phyloP scores from a whole-genome alignment of 2,797 vertebrate species.

The Mormyrops attenuatus region DNA sequence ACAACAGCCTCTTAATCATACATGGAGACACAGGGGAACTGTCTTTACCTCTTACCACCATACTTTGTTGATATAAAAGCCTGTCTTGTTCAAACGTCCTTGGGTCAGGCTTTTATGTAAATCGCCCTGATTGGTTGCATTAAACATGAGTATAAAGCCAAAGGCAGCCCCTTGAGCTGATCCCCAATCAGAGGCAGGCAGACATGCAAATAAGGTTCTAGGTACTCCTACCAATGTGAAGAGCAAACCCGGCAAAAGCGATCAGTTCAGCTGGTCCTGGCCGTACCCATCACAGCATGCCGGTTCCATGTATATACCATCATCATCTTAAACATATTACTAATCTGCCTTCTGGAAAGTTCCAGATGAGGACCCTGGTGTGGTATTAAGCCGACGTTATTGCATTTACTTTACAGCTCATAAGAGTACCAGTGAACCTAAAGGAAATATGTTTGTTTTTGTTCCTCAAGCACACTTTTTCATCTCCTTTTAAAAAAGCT shows the following conservation, averaged over 20 bases:
- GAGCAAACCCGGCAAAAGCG: not conserved
- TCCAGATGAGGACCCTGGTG: not conserved
- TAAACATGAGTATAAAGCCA: slow-evolving; percentile 1
- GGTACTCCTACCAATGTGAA: no score
- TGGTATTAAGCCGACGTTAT: not conserved
- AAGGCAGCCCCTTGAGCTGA: not conserved
- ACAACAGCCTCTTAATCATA: not conserved
- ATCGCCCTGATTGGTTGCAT: slow-evolving; percentile 3
- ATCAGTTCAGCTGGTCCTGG: not conserved
- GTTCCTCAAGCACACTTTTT: not conserved
- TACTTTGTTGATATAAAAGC: not conserved
- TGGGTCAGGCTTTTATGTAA: not conserved
- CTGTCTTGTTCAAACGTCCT: not conserved
- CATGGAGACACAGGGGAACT: not conserved
- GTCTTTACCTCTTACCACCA: not conserved
- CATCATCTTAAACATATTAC: not conserved
- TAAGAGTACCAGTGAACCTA: not conserved
- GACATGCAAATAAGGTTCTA: not conserved
- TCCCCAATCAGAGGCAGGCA: not conserved
- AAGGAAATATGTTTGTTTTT: not conserved
- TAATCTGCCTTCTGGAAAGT: slow-evolving; percentile 4
- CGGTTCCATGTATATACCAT: not conserved
- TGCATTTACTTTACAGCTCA: not conserved
- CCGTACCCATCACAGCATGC: not conserved
- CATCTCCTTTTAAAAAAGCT: not conserved